Evolutionary conservation across 37 sponge, comb jelly and placozoan genomes (phyloP).

Genomic region (Trichoplax adhaerens): DNA sequence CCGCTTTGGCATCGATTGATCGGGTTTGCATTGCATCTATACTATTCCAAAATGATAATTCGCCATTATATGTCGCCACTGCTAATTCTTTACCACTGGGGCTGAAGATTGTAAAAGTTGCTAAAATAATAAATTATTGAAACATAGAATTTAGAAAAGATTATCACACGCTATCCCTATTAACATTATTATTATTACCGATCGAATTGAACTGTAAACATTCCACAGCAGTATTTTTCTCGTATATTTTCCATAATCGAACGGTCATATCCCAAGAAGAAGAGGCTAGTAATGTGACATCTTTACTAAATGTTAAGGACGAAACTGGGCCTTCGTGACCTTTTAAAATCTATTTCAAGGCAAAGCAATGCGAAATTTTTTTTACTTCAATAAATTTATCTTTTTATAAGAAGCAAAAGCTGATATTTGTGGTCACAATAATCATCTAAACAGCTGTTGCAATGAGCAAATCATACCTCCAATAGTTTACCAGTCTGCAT

Average conservation of each 20-base stretch:
- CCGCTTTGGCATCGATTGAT: constrained; percentile 62
- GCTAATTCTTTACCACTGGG: constrained; percentile 34
- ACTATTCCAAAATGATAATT: constrained; percentile 65
- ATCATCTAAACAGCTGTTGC: too few relatives aligned
- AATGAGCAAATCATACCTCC: constrained; percentile 29
- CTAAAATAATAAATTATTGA: neutral
- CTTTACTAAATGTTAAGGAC: constrained; percentile 31
- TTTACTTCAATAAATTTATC: too few relatives aligned
- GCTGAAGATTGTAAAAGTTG: neutral
- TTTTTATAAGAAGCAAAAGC: too few relatives aligned
- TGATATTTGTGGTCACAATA: too few relatives aligned
- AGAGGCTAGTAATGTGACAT: constrained; percentile 40
- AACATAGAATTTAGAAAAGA: neutral
- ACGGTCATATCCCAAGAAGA: constrained; percentile 92
- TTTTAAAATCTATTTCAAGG: constrained; percentile 32
- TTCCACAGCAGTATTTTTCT: constrained; percentile 53
- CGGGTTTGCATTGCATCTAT: constrained; percentile 39
- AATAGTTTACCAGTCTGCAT: constrained; percentile 85
- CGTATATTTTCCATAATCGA: constrained; percentile 78
- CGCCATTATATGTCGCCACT: constrained; percentile 73
- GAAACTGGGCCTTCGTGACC: constrained; percentile 87
- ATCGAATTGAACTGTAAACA: constrained; percentile 30
- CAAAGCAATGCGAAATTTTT: too few relatives aligned
- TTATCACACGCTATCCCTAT: neutral
- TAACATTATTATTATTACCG: constrained; percentile 21